Evolutionary conservation across 2,888 invertebrate species (phyloP).

Genomic region (Watsonalla binaria): DNA sequence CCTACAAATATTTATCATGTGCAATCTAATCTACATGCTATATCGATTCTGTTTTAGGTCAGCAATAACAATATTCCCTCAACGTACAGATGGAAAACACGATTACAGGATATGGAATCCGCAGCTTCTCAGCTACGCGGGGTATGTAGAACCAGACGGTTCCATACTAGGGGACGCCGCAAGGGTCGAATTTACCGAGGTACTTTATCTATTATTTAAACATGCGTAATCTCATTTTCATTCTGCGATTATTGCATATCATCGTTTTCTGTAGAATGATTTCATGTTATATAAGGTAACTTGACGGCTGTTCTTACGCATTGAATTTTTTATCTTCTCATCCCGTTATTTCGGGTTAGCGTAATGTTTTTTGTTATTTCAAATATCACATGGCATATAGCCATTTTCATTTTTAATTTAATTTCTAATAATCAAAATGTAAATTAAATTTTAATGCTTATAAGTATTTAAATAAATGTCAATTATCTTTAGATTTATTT

Average conservation of each 20-base stretch:
- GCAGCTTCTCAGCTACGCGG: slow-evolving; percentile 93
- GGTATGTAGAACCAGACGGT: slow-evolving; percentile 91
- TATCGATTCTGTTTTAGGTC: slow-evolving; percentile 80
- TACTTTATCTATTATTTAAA: slow-evolving; percentile 40
- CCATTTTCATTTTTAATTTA: too few relatives aligned
- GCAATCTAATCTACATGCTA: not conserved
- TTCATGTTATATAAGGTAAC: not conserved
- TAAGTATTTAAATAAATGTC: too few relatives aligned
- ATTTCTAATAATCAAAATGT: too few relatives aligned
- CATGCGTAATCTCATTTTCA: not conserved
- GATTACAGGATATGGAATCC: slow-evolving; percentile 96
- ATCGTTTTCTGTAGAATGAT: not conserved
- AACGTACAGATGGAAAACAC: slow-evolving; percentile 92
- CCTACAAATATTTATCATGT: not conserved
- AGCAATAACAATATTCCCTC: slow-evolving; percentile 96
- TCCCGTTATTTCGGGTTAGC: too few relatives aligned
- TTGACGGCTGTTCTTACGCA: too few relatives aligned
- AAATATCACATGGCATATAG: too few relatives aligned
- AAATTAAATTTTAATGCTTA: too few relatives aligned
- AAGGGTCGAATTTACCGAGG: slow-evolving; percentile 94
- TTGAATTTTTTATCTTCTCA: too few relatives aligned
- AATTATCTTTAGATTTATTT: not conserved
- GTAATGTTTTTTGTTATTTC: not conserved
- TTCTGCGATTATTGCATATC: not conserved
- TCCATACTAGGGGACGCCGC: slow-evolving; percentile 90